Base-by-base conservation (phyloP, 1,140 invertebrate genomes). In the Eufriesea mexicana region DNA sequence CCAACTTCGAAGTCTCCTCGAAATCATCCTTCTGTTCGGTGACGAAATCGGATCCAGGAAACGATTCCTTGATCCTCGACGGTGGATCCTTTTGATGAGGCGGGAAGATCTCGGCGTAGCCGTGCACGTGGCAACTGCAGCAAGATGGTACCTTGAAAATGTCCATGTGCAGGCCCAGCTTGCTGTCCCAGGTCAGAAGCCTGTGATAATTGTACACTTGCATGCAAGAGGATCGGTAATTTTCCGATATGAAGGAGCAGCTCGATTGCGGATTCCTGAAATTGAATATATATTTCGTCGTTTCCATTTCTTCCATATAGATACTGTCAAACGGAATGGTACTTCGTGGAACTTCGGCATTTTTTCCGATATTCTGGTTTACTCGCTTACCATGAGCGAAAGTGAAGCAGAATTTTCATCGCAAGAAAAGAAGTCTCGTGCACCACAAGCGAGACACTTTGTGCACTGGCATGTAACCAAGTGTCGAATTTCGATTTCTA, bases 171-270 rank as follows among this genome's bases (percentile, higher is more conserved):
- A 98, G 94, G 12, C 97, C 97, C 47, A 96, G 95, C 54, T 96
- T 96, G 64, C 97, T 96, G 89, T 98, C 97, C 97, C 97, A 98
- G 1, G 97, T 97, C 1, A 98, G 89, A 9, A 98, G 94, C n/a
- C 97, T 95, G 91, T 98, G 97, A 88, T 98, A 98, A 90, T 98
- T 98, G 91, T 97, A 97, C 1, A 98, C 96, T 95, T 98, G 97
- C 5, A 96, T 95, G 89, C 97, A 98, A 72, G 97, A 96, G 0
- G 97, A 98, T 78, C 97, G 96, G 90, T 97, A 97, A 81, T 97
- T 97, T 64, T 97, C 96, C 0, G 97, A 96, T 35, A 98, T 95
- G 90, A 97, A 98, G 10, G 96, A 97, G 87, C 97, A 98, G 5
- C 96, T 95, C 49, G 96, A 95, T 61, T 96, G 96, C 0, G 97